These are phyloP conservation scores for Hipposideros armiger DNA, from an alignment of 2,113 vertebrate species.

Conservation along the genomic window DNA sequence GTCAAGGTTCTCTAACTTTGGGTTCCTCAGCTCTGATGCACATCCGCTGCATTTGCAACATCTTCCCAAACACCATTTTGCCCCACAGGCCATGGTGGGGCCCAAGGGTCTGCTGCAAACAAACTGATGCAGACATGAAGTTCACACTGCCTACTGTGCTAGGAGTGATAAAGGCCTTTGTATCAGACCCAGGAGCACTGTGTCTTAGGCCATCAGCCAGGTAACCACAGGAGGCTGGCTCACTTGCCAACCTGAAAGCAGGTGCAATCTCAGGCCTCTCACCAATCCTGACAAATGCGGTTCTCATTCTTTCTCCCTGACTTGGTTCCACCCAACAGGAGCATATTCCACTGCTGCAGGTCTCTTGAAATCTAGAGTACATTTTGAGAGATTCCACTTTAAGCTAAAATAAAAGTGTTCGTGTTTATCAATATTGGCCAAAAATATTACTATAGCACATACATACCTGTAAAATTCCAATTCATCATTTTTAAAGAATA, in stretches of 20 bases:
- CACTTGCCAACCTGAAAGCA: background rate
- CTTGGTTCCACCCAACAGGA: background rate
- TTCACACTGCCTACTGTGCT: background rate
- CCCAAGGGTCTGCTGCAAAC: background rate
- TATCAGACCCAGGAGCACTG: background rate
- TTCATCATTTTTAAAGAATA: background rate
- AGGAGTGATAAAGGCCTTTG: background rate
- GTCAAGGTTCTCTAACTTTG: background rate
- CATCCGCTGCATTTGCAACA: background rate
- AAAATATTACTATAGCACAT: background rate
- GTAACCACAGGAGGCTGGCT: background rate
- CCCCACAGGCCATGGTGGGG: background rate
- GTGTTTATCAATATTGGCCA: background rate
- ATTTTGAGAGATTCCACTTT: background rate
- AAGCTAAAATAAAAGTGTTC: background rate
- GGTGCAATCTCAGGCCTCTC: background rate
- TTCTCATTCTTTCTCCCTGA: background rate
- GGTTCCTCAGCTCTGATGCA: background rate
- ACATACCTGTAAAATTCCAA: constrained; percentile 28
- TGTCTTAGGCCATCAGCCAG: background rate
- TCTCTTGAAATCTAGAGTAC: background rate
- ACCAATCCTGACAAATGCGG: background rate
- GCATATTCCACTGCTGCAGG: background rate
- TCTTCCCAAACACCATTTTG: background rate
- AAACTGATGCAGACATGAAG: background rate